Percentiles rank a stretch among this genome's conserved stretches.
Evolutionary conservation across 2,113 vertebrate species (phyloP).

Genomic region (Irena cyanogastra): DNA sequence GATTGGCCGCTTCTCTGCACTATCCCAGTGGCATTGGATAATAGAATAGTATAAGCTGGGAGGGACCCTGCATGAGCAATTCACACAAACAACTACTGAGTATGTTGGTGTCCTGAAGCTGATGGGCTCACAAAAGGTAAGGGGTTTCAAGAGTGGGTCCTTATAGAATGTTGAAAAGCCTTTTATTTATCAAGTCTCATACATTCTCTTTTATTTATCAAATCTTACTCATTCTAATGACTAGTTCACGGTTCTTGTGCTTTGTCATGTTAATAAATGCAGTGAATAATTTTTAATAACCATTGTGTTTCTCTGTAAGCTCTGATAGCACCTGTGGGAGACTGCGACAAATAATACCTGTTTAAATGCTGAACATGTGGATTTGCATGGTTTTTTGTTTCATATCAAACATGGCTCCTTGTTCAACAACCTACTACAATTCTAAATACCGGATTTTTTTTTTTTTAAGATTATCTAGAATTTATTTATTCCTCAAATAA

Average conservation of each 20-base stretch:
- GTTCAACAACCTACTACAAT: neutral
- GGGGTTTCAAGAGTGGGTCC: neutral
- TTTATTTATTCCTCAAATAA: neutral
- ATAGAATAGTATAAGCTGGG: neutral
- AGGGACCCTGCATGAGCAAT: neutral
- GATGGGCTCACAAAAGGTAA: neutral
- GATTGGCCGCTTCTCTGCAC: neutral
- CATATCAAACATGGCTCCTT: neutral
- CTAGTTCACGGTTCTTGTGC: neutral
- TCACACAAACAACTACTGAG: neutral
- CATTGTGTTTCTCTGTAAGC: neutral
- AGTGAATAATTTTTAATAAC: constrained; percentile 15
- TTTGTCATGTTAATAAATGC: constrained; percentile 13
- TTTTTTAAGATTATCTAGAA: neutral
- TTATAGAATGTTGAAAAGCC: neutral
- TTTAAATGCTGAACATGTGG: neutral
- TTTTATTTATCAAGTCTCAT: neutral
- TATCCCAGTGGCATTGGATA: neutral
- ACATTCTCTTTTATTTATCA: neutral
- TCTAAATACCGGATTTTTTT: neutral
- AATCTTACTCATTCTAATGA: neutral
- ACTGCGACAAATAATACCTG: neutral
- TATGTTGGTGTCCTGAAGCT: neutral
- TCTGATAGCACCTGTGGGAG: neutral
- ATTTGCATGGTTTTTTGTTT: neutral